Evolutionary conservation across 2,888 invertebrate genomes (phyloP), one percentile per base, ranked within the genome.

Genomic region (Agrypnus murinus): DNA sequence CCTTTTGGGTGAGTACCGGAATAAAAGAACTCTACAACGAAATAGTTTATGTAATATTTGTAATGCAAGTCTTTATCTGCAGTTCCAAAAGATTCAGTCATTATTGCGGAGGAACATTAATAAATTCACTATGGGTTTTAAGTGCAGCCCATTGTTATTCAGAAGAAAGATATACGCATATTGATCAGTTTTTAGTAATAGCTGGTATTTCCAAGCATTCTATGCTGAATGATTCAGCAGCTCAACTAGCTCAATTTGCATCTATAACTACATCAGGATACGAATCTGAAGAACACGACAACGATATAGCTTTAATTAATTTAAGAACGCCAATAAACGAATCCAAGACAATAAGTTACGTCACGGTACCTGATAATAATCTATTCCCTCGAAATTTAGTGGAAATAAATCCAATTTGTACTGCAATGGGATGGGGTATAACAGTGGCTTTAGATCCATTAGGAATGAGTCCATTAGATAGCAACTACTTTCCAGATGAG

Each of bases 101-200:
- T 19, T 31, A 53, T 5, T 53, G 53, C 14, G 32, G 12, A 8
- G 53, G 32, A 32, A 12, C 53, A n/a, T 3, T 53, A 32, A 1
- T 53, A 14, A 53, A 53, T 15, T 2, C 1, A 6, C 31, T 4
- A 15, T 53, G 53, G 53, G 34, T 53, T 5, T 53, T 53, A 53
- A 53, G 34, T 34, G 34, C 53, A 14, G 34, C 31, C 1, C 53
- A 53, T 32, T 53, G 53, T 32, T 53, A 34, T 17, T n/a, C 25
- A 1, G n/a, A 34, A 31, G 15, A 53, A 14, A 34, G n/a, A 6
- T 32, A 53, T 53, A 34, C 2, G 5, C 9, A 53, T 4, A 12
- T 53, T n/a, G n/a, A n/a, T n/a, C n/a, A n/a, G n/a, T n/a, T n/a
- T 53, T 32, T 53, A 53, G 34, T 32, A 3, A 19, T 48, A 12